Conservation (phyloP, 2,113 vertebrate genomes). For the Lagopus leucura region DNA sequence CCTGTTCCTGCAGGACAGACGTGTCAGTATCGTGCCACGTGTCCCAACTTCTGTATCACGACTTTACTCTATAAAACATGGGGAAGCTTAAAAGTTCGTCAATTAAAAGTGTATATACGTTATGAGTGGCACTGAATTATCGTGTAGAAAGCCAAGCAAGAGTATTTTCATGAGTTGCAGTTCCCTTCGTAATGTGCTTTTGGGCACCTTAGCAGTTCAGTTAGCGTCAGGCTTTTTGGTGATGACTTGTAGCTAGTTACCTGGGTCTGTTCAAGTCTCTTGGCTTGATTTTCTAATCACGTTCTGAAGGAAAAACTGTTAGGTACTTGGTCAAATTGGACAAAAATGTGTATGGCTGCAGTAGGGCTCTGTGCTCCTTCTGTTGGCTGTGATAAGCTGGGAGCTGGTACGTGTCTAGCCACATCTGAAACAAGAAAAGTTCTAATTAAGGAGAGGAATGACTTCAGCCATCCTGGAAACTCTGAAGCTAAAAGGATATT, state of each 20-base stretch:
- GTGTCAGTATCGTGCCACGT: neutral
- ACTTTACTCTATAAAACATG: neutral
- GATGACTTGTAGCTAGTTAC: neutral
- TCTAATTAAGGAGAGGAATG: neutral
- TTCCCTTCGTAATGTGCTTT: neutral
- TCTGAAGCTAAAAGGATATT: constrained; percentile 40
- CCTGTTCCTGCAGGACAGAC: constrained; percentile 18
- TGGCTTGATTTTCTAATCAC: neutral
- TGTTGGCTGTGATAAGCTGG: neutral
- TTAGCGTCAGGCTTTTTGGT: neutral
- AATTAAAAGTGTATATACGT: neutral
- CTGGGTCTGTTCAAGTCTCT: neutral
- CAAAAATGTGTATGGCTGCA: neutral
- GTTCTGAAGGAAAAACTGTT: neutral
- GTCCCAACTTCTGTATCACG: neutral
- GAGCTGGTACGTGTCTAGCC: neutral
- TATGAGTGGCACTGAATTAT: neutral
- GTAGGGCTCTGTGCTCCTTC: neutral
- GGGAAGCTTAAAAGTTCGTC: neutral
- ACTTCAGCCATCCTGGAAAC: constrained; percentile 27
- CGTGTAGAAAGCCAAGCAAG: neutral
- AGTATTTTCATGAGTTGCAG: neutral
- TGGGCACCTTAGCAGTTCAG: neutral
- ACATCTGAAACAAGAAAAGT: neutral
- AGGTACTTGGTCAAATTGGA: neutral